Evolutionary conservation across 2,888 invertebrate genomes (phyloP), one percentile per base, ranked within the genome.

Genomic region (Hydrotaea cyrtoneurina): DNA sequence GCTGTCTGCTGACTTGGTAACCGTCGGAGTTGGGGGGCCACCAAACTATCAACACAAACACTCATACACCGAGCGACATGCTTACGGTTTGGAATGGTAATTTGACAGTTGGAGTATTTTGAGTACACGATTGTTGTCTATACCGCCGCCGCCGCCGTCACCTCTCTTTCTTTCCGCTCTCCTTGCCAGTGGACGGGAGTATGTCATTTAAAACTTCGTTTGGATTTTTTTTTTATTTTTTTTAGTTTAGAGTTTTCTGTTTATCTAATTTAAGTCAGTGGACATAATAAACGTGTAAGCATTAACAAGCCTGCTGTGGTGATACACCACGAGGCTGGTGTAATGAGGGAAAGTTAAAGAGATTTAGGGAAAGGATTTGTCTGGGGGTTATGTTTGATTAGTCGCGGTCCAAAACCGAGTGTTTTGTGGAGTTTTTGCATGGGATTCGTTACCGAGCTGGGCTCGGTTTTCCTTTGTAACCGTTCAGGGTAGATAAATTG

Each of bases 241-340:
- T 69, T 59, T 23, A 15, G 23, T 55, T 0, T 13, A n/a, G 59
- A 31, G 59, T 15, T 15, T 26, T 59, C 8, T 57, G 19, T 43
- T 69, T 43, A 23, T 69, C 69, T 69, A 46, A 46, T 69, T 46
- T 69, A 69, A 69, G 15, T 5, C 23, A 21, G 7, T 3, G 46
- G 10, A 69, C 69, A 59, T 46, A 59, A 74, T 43, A 74, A 57
- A 55, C 73, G 73, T 57, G 73, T 73, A 57, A 73, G 73, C 73
- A 73, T 57, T 59, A 73, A 39, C 15, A 26, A 15, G 26, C 71
- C 53, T 39, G 55, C 19, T 13, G 2, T 15, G 39, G 36, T 19
- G 26, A 13, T 19, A 66, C n/a, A n/a, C n/a, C n/a, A 66, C 43
- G 21, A 66, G 66, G 66, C 0, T 21, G 19, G 64, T n/a, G 15